Conservation (phyloP, 2,113 vertebrate genomes). For the Caretta caretta region DNA sequence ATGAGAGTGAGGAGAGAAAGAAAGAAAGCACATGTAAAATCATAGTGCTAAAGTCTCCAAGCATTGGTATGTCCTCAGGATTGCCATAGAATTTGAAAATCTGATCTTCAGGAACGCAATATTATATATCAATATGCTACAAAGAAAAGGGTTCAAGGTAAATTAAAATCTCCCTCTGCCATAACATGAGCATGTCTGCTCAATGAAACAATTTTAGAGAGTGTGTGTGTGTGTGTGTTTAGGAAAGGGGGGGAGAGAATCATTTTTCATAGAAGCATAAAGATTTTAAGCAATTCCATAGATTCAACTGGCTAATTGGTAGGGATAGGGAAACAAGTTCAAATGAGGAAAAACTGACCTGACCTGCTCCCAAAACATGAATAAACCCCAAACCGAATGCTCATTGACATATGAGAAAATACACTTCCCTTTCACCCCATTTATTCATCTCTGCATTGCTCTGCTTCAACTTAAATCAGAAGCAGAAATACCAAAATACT, state of each 20-base stretch:
- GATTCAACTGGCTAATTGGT: neutral
- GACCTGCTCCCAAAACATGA: neutral
- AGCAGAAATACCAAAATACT: neutral
- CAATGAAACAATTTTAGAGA: neutral
- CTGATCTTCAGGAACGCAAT: neutral
- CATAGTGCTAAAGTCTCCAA: neutral
- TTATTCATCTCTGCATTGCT: neutral
- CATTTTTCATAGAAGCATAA: neutral
- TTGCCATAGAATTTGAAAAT: neutral
- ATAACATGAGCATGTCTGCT: neutral
- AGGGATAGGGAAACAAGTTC: neutral
- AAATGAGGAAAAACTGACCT: neutral
- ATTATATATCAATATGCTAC: neutral
- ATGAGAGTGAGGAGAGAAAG: neutral
- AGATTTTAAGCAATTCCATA: neutral
- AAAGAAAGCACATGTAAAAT: neutral
- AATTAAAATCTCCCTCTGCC: neutral
- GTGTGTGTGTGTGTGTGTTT: neutral
- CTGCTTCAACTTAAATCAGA: neutral
- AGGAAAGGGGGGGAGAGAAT: neutral
- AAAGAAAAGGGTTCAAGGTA: fast-evolving
- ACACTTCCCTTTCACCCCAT: neutral
- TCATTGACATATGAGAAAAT: neutral
- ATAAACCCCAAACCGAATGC: neutral
- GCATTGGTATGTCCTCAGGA: neutral